phyloP scores from a whole-genome alignment of 2,888 invertebrate genomes.

The Pherbina coryleti region DNA sequence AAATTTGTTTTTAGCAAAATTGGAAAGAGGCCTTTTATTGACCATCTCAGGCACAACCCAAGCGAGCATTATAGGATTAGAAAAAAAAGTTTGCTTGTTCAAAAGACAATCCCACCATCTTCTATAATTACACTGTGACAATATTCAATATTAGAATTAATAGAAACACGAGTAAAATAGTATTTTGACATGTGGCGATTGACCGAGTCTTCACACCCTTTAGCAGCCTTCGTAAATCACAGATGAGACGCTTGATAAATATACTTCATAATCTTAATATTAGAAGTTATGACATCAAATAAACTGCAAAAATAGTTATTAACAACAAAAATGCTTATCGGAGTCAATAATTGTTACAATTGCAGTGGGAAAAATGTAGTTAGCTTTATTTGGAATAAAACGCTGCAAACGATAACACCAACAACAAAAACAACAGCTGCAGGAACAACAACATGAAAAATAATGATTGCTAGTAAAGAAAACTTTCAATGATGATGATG shows the following conservation, averaged over 20 bases:
- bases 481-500: not conserved
- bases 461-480: slow-evolving; percentile 34
- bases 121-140: no score
- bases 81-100: no score
- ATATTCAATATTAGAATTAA: no score
- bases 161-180: no score
- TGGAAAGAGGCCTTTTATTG: no score
- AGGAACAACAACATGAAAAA: slow-evolving; percentile 5
- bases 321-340: slow-evolving; percentile 1
- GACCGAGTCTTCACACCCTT: no score
- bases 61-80: no score
- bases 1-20: no score
- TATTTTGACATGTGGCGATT: no score
- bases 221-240: no score
- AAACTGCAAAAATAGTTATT: not conserved
- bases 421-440: not conserved
- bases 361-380: not conserved
- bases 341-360: not conserved
- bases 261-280: slow-evolving; percentile 15
- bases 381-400: slow-evolving; percentile 14
- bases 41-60: no score
- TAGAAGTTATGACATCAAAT: not conserved
- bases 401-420: slow-evolving; percentile 27
- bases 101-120: no score
- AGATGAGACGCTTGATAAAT: not conserved